Base-by-base conservation (phyloP, 2,113 vertebrate genomes). In the Actinemys pallida region DNA sequence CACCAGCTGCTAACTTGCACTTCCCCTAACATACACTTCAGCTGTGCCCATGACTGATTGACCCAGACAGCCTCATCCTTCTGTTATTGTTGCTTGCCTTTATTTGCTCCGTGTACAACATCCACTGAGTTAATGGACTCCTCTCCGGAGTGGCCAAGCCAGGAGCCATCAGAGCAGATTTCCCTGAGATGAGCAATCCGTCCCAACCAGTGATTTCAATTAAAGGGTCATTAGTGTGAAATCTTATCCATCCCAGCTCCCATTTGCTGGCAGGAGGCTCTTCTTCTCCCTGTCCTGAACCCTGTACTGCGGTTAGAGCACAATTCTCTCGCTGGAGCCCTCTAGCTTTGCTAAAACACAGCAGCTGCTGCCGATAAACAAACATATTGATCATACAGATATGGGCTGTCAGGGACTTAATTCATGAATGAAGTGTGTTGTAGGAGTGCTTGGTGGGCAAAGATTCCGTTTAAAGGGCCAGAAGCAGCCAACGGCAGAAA, bases 311-410 rank as follows among this genome's bases (percentile, higher is more conserved):
- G 98, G 98, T 98, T 98, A 96, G 84, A 93, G 86, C 29, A 4
- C 1, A 0, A 95, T 87, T 93, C 95, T 98, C 94, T 96, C 92
- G 27, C 88, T 87, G 96, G 95, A 98, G 94, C 94, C 97, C 97
- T 96, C 97, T 8, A 90, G 96, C 95, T 97, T 91, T 39, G 76
- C 97, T 98, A 96, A 98, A 98, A 97, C 97, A 97, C 96, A 97
- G 97, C 98, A 98, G 97, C 97, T 98, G 98, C 97, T 98, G 96
- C 98, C 98, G 96, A 98, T 98, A 99, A 98, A 98, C 98, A 98
- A 98, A 98, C 98, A 98, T 98, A 98, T 98, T 98, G 98, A 99
- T 99, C 98, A 98, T 95, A 95, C 96, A 98, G 98, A 98, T 98
- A 98, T 98, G 98, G 98, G 97, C 98, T 98, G 98, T 98, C 98